Evolutionary conservation across 2,888 invertebrate species (phyloP).

Genomic region (Uropetala carovei): DNA sequence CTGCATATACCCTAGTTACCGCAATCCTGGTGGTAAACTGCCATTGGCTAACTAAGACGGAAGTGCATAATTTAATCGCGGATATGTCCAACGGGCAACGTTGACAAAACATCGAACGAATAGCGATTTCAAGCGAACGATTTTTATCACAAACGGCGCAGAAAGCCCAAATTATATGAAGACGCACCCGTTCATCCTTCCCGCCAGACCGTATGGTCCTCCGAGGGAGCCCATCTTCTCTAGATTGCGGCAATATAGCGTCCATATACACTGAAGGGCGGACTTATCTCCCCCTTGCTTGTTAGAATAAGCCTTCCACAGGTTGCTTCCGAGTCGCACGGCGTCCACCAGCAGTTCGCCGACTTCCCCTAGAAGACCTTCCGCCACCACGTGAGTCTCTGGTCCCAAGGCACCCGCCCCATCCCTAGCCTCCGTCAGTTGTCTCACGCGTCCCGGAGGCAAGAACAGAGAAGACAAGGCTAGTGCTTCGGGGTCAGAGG

Average conservation of each 20-base stretch:
- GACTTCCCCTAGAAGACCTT: background rate
- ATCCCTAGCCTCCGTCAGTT: constrained; percentile 73
- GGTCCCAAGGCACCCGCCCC: background rate
- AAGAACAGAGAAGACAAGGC: constrained; percentile 79
- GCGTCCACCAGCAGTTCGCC: constrained; percentile 61
- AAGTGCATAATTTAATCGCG: too few species aligned
- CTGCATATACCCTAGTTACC: too few species aligned
- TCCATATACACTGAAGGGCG: constrained; percentile 79
- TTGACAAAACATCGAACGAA: too few species aligned
- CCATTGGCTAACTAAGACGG: too few species aligned
- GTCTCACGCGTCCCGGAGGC: constrained; percentile 76
- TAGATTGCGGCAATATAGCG: constrained; percentile 79
- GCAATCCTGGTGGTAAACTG: too few species aligned
- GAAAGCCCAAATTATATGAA: too few species aligned
- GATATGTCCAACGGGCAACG: too few species aligned
- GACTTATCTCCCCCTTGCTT: constrained; percentile 73
- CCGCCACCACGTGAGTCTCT: background rate
- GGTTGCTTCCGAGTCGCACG: constrained; percentile 72
- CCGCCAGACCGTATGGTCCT: constrained; percentile 79
- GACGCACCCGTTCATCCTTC: constrained; percentile 79
- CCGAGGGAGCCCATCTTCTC: constrained; percentile 77
- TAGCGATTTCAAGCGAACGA: too few species aligned
- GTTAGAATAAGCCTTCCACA: constrained; percentile 78
- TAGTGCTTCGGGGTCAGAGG: constrained; percentile 78
- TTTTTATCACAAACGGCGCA: too few species aligned